phyloP scores from a whole-genome alignment of 2,113 vertebrate genomes.

The Chinchilla lanigera region DNA sequence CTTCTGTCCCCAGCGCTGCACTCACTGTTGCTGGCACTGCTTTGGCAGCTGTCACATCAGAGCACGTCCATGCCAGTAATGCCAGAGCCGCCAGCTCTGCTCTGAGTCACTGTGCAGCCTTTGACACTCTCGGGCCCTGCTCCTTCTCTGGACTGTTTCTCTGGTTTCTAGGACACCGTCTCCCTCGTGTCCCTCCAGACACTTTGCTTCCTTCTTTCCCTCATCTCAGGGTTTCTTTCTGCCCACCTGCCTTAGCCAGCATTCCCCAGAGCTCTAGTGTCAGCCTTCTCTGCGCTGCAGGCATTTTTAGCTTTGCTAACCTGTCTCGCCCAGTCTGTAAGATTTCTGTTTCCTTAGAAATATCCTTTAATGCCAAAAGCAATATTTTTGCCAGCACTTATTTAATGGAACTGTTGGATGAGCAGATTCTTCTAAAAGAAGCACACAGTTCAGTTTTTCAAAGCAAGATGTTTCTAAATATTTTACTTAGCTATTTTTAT shows the following conservation, averaged over 20 bases:
- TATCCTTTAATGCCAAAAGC: not conserved
- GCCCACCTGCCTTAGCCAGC: not conserved
- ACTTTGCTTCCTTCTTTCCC: not conserved
- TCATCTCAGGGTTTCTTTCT: not conserved
- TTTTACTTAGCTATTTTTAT: not conserved
- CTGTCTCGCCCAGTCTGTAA: not conserved
- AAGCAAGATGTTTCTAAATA: not conserved
- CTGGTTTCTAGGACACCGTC: not conserved
- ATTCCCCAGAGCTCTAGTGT: not conserved
- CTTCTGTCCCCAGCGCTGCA: not conserved
- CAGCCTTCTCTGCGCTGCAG: not conserved
- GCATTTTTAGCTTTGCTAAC: not conserved
- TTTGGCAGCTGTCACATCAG: not conserved
- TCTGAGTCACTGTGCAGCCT: not conserved
- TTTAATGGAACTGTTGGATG: not conserved
- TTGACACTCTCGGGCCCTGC: not conserved
- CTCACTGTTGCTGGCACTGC: not conserved
- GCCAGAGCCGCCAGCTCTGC: not conserved
- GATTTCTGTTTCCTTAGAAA: slow-evolving; percentile 13
- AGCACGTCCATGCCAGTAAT: not conserved
- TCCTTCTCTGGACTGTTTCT: not conserved
- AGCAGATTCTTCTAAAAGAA: not conserved
- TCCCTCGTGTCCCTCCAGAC: not conserved
- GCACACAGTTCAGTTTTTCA: not conserved
- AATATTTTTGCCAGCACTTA: not conserved